A percentile compares a stretch with the other conserved stretches of the same genome.
Evolutionary conservation across 2,888 invertebrate species (phyloP).

Genomic region (Drosophila neotestacea): DNA sequence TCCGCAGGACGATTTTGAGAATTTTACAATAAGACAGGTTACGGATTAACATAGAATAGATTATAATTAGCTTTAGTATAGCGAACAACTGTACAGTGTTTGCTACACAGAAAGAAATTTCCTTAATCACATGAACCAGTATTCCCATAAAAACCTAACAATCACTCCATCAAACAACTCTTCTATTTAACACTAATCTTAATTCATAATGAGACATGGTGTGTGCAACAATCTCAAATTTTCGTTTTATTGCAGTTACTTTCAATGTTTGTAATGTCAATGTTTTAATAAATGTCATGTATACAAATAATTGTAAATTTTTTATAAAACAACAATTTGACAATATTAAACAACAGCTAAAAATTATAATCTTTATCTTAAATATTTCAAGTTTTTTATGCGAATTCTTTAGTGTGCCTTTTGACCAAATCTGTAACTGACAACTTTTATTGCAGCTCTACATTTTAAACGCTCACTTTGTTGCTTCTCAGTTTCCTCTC

Average conservation of each 20-base stretch:
- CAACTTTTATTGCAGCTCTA: constrained; percentile 33
- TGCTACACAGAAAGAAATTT: not conserved
- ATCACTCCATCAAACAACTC: constrained; percentile 8
- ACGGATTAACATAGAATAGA: constrained; percentile 42
- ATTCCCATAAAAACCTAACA: constrained; percentile 19
- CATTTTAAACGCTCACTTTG: constrained; percentile 28
- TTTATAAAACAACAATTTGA: not conserved
- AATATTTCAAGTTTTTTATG: not conserved
- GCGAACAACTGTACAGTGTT: not conserved
- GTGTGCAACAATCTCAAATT: not conserved
- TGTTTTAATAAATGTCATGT: too few species aligned
- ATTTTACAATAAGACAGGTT: constrained; percentile 86
- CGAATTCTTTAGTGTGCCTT: not conserved
- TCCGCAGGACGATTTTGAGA: constrained; percentile 86
- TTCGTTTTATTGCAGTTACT: too few species aligned
- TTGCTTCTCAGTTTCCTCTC: constrained; percentile 10
- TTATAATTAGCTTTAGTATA: not conserved
- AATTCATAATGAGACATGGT: not conserved
- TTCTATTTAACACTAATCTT: not conserved
- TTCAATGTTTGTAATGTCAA: too few species aligned
- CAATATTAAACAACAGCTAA: not conserved
- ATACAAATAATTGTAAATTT: not conserved
- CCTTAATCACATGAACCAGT: constrained; percentile 31
- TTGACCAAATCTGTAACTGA: constrained; percentile 26
- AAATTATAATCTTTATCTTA: not conserved